phyloP scores from a whole-genome alignment of 2,888 invertebrate genomes.

The Axea sp. region DNA sequence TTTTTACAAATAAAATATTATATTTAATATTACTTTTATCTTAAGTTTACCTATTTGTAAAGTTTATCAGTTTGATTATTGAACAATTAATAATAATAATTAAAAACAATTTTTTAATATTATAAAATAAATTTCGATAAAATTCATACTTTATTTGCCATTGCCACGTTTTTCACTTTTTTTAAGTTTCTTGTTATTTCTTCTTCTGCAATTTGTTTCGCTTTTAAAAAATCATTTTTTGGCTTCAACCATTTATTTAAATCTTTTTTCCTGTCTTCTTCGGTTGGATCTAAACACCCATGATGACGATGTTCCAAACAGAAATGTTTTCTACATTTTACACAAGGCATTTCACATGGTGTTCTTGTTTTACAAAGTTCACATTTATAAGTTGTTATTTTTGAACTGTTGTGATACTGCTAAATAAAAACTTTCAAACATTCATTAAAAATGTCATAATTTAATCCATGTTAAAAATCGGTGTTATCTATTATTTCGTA shows the following conservation, averaged over 20 bases:
- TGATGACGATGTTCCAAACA: slow-evolving; percentile 85
- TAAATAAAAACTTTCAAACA: no score
- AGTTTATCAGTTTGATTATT: no score
- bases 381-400: no score
- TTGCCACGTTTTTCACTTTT: slow-evolving; percentile 83
- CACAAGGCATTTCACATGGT: slow-evolving; percentile 84
- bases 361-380: slow-evolving; percentile 83
- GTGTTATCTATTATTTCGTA: no score
- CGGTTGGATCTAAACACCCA: slow-evolving; percentile 82
- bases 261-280: slow-evolving; percentile 81
- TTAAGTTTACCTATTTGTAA: no score
- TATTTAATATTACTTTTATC: no score
- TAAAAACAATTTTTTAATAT: neutral
- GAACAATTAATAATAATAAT: no score
- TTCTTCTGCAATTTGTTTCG: slow-evolving; percentile 83
- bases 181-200: slow-evolving; percentile 83
- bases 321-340: slow-evolving; percentile 84
- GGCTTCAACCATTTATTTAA: slow-evolving; percentile 83
- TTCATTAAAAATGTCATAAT: no score
- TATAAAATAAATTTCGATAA: neutral
- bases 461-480: no score
- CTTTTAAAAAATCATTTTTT: slow-evolving; percentile 82
- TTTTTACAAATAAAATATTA: no score
- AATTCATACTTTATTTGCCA: slow-evolving; percentile 82
- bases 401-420: no score